Base-by-base conservation (phyloP, 2,797 vertebrate genomes). In the Steatocranus sp. region DNA sequence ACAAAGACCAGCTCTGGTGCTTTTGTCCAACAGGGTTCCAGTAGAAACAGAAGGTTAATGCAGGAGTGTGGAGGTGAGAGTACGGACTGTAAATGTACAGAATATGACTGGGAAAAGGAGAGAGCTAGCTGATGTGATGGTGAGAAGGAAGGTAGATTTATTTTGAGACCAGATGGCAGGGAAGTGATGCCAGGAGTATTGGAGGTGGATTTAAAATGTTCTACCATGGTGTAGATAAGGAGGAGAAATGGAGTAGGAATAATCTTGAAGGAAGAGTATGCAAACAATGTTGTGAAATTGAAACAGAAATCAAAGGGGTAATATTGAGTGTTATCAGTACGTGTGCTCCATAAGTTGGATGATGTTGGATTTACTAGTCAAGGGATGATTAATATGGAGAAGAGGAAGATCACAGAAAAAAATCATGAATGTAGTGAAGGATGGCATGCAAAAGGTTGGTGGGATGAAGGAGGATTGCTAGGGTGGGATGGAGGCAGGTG, bases 31-130 rank as follows among this genome's bases (percentile, higher is more conserved):
- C 18, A 36, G n/a, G n/a, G 17, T 38, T 38, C 58, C 32, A 63
- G 1, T 63, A 11, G 34, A 63, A 63, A 63, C 58, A 61, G 8
- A 43, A 43, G 2, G 0, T 36, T 43, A 68, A 25, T 41, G 38
- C 38, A 4, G 38, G 36, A 43, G 38, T 7, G 14, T 68, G 2
- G 1, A 43, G 14, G 23, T 68, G 0, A 68, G 0, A 25, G 14
- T 68, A 0, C 0, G 1, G 14, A 68, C 63, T 68, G 0, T 68
- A 68, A 43, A 68, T 43, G 38, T 43, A 25, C 20, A 25, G 36
- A 68, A 25, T 43, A 43, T 68, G 63, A 43, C 17, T 68, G 5
- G 14, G 1, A 68, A 5, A 68, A 25, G 36, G 36, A 66, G 63
- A 25, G 61, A 66, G 36, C 8, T 68, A 15, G 20, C 63, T 10